Conservation (phyloP, 35 echinoderm and acorn worm genomes). For the Stichopus chloronotus region DNA sequence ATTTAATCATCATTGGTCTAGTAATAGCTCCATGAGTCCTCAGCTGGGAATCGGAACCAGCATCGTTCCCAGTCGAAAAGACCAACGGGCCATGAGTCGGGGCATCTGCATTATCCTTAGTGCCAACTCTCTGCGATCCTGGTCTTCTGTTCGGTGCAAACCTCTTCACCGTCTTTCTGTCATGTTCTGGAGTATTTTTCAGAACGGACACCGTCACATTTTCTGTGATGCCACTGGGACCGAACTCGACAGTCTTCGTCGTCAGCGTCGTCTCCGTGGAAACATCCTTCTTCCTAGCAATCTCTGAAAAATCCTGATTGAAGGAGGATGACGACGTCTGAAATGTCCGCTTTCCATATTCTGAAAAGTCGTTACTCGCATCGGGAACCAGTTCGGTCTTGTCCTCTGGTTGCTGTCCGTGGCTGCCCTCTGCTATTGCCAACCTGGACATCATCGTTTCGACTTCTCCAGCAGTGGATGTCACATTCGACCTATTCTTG, state of each 20-base stretch:
- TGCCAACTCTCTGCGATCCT: background rate
- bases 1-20: slow-evolving; percentile 33
- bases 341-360: slow-evolving; percentile 39
- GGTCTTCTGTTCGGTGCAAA: background rate
- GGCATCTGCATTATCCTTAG: background rate
- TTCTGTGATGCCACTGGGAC: slow-evolving; percentile 32
- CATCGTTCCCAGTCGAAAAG: background rate
- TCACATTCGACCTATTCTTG: background rate
- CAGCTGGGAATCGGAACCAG: background rate
- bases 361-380: background rate
- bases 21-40: background rate
- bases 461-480: background rate
- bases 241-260: slow-evolving; percentile 40
- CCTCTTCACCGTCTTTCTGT: background rate
- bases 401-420: background rate
- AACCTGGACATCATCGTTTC: slow-evolving; percentile 53
- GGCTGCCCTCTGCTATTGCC: background rate
- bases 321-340: slow-evolving; percentile 31
- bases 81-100: background rate
- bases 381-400: no score
- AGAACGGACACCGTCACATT: slow-evolving; percentile 8
- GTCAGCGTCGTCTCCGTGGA: slow-evolving; percentile 1
- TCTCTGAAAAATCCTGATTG: background rate
- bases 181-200: background rate
- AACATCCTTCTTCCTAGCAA: background rate